Evolutionary conservation across 2,888 invertebrate genomes (phyloP).

Genomic region (Ischnus inquisitorius): DNA sequence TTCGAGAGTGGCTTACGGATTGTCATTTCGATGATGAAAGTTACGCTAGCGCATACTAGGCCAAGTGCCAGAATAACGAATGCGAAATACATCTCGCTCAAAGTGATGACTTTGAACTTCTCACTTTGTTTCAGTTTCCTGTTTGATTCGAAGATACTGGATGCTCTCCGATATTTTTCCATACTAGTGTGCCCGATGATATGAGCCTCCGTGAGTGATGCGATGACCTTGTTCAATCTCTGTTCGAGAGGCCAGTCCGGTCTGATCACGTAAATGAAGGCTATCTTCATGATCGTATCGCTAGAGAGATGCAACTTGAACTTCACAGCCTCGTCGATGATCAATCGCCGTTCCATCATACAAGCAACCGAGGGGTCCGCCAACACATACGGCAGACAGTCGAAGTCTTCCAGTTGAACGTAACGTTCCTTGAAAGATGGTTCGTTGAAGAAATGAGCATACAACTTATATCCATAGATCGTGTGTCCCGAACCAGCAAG

Average conservation of each 20-base stretch:
- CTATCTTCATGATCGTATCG: not conserved
- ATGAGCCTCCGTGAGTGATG: not conserved
- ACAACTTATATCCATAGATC: slow-evolving; percentile 12
- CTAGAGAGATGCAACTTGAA: slow-evolving; percentile 6
- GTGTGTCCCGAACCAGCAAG: not conserved
- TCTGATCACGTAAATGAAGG: slow-evolving; percentile 5
- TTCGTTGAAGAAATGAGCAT: slow-evolving; percentile 1
- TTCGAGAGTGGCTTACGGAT: not conserved
- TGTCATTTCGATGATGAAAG: slow-evolving; percentile 5
- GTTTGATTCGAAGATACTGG: not conserved
- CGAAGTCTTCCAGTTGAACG: not conserved
- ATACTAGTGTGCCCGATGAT: not conserved
- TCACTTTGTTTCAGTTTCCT: not conserved
- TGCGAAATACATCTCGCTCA: slow-evolving; percentile 9
- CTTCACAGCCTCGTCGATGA: not conserved
- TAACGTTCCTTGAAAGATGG: not conserved
- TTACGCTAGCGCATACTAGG: slow-evolving; percentile 4
- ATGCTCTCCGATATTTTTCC: not conserved
- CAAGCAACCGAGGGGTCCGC: slow-evolving; percentile 2
- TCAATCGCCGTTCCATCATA: not conserved
- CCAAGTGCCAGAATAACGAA: slow-evolving; percentile 29
- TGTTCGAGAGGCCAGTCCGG: slow-evolving; percentile 39
- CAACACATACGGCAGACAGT: slow-evolving; percentile 5
- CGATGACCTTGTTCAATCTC: slow-evolving; percentile 2
- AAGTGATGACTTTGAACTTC: not conserved